Percentiles rank a stretch among this genome's conserved stretches.
Conservation (phyloP, 2,888 invertebrate genomes). For the Elysia crispata region DNA sequence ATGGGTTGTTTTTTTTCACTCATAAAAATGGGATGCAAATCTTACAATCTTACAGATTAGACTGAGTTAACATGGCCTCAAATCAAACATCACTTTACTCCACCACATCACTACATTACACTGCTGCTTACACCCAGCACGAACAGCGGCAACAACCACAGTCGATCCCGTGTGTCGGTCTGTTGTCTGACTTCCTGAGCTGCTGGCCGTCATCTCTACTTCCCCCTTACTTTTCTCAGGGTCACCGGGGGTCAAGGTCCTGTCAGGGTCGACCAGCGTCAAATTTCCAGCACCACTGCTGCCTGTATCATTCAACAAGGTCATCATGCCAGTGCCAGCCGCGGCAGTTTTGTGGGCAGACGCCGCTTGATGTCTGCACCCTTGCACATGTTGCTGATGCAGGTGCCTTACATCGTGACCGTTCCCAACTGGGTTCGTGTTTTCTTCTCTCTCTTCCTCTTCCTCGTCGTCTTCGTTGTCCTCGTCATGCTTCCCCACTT, state of each 20-base stretch:
- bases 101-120: too few relatives aligned
- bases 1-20: too few relatives aligned
- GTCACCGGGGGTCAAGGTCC: constrained; percentile 2
- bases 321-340: neutral
- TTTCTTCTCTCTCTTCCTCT: constrained; percentile 53
- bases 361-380: neutral
- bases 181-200: constrained; percentile 84
- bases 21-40: too few relatives aligned
- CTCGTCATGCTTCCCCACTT: constrained; percentile 44
- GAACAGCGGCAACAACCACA: constrained; percentile 2
- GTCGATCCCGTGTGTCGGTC: constrained; percentile 78
- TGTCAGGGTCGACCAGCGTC: constrained; percentile 5
- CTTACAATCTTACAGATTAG: too few relatives aligned
- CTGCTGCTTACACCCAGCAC: too few relatives aligned
- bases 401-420: neutral
- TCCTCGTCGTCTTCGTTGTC: constrained; percentile 53
- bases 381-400: neutral
- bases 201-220: constrained; percentile 53
- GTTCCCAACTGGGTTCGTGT: neutral
- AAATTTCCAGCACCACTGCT: constrained; percentile 12
- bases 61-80: too few relatives aligned
- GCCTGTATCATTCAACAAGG: neutral
- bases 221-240: neutral
- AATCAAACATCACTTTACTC: too few relatives aligned
- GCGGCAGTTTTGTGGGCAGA: neutral